A percentile compares a stretch with the other conserved stretches of the same genome.
phyloP scores from a whole-genome alignment of 2,888 invertebrate species.

The Lasioglossum oenotherae region DNA sequence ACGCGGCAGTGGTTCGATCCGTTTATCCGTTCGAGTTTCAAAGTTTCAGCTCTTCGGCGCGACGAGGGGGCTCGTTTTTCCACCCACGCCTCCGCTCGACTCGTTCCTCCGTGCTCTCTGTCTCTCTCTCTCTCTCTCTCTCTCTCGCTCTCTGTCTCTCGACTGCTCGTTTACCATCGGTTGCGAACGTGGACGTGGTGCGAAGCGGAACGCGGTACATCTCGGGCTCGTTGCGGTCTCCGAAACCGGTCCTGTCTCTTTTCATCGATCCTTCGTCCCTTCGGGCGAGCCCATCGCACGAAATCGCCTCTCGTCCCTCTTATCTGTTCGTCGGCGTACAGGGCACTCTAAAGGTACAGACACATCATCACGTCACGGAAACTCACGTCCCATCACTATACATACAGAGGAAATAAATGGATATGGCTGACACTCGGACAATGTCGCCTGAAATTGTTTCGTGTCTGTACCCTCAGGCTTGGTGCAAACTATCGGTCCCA shows the following conservation, averaged over 20 bases:
- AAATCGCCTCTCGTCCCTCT: neutral
- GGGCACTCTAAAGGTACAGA: neutral
- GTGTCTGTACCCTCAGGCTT: no score
- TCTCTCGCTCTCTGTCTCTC: no score
- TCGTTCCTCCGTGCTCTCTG: neutral
- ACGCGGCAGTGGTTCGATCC: neutral
- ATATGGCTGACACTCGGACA: neutral
- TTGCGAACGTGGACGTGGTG: neutral
- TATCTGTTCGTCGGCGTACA: neutral
- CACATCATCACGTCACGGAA: neutral
- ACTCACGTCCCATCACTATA: neutral
- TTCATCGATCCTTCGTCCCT: conserved; percentile 1
- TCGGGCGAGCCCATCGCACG: neutral
- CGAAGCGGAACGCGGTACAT: neutral
- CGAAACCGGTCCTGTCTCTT: conserved; percentile 5
- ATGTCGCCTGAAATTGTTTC: neutral
- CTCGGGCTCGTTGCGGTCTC: neutral
- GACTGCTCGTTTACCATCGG: neutral
- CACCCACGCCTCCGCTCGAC: neutral
- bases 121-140: no score
- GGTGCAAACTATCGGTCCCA: no score
- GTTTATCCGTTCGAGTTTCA: neutral
- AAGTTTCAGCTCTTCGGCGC: neutral
- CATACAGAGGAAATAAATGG: neutral
- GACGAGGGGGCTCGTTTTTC: neutral